phyloP scores from a whole-genome alignment of 2,888 invertebrate genomes.

The Hypomecis punctinalis region DNA sequence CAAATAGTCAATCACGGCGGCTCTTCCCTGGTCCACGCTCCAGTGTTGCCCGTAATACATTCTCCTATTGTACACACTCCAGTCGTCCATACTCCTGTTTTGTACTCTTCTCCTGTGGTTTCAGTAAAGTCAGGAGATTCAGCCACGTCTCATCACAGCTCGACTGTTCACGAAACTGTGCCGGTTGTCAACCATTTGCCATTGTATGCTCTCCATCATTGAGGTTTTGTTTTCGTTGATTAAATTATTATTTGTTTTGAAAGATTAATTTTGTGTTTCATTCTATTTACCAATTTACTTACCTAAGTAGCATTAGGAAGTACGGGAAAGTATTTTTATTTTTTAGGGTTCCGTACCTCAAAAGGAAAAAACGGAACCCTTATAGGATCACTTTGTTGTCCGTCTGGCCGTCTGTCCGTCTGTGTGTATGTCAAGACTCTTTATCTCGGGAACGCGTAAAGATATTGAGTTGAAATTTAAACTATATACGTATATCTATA shows the following conservation, averaged over 20 bases:
- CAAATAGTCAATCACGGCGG: constrained; percentile 63
- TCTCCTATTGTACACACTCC: constrained; percentile 17
- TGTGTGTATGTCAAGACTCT: too few species aligned
- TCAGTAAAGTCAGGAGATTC: constrained; percentile 66
- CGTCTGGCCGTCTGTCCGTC: too few species aligned
- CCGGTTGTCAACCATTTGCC: constrained; percentile 61
- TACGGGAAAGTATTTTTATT: too few species aligned
- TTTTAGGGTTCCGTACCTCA: too few species aligned
- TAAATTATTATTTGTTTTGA: constrained; percentile 37
- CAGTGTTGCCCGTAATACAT: constrained; percentile 40
- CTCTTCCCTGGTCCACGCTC: constrained; percentile 48
- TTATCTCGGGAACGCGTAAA: too few species aligned
- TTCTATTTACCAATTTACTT: background rate
- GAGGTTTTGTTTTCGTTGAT: constrained; percentile 36
- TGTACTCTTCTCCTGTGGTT: constrained; percentile 57
- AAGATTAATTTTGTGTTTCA: constrained; percentile 6
- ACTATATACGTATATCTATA: too few species aligned
- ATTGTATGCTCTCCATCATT: constrained; percentile 61
- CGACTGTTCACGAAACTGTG: constrained; percentile 72
- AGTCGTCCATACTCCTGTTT: constrained; percentile 50
- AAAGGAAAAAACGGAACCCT: too few species aligned
- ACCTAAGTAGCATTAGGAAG: too few species aligned
- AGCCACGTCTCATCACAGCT: constrained; percentile 79
- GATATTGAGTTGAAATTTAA: too few species aligned
- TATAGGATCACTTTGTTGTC: too few species aligned